Evolutionary conservation across 1,140 invertebrate species (phyloP).

Genomic region (Fopius arisanus): DNA sequence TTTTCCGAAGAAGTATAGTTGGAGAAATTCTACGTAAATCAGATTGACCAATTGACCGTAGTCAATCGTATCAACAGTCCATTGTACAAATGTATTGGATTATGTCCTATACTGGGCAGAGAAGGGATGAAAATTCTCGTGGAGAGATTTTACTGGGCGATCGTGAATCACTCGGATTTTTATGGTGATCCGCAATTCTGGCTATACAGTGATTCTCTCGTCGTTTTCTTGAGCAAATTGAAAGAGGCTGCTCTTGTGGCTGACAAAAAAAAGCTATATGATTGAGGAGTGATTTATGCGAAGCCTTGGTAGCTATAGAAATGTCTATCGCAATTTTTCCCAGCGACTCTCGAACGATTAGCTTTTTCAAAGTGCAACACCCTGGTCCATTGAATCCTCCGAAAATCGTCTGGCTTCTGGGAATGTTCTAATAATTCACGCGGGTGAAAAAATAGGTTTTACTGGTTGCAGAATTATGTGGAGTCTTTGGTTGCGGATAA

Average conservation of each 20-base stretch:
- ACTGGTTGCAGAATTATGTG: neutral
- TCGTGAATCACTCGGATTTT: constrained; percentile 27
- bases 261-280: neutral
- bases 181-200: constrained; percentile 33
- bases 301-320: neutral
- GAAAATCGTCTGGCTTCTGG: neutral
- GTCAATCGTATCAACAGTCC: neutral
- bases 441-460: neutral
- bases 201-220: neutral
- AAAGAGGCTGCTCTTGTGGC: neutral
- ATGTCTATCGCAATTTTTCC: constrained; percentile 5
- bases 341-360: neutral
- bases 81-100: neutral
- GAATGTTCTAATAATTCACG: neutral
- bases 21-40: neutral
- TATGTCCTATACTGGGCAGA: neutral
- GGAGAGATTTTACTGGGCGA: neutral
- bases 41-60: neutral
- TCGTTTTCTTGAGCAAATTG: neutral
- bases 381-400: neutral
- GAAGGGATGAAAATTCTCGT: neutral
- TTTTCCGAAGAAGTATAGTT: neutral
- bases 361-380: neutral
- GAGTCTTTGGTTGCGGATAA: no score
- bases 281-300: neutral